Evolutionary conservation across 2,888 invertebrate genomes (phyloP), one percentile per base, ranked within the genome.

Genomic region (Mechanitis messenoides): DNA sequence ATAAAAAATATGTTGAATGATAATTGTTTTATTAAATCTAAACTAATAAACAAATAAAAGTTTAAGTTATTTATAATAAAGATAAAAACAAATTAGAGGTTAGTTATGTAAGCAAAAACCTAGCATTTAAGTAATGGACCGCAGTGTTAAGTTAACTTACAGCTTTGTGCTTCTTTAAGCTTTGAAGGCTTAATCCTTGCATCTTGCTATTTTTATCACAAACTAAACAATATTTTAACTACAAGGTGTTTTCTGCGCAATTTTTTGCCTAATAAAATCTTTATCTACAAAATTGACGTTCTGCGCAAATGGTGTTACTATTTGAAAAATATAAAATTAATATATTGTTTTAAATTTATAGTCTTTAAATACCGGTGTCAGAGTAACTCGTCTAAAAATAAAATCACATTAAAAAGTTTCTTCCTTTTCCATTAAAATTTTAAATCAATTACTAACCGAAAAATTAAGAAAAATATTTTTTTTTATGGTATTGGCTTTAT

Each of bases 151-250:
- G 42, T 42, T 2, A 6, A 91, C 94, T 93, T 90, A 95, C 96
- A 75, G 96, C 93, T 72, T 94, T 95, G 81, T 96, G 94, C 81
- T 93, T 95, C 80, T 93, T 95, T 66, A 96, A 82, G 75, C 94
- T 94, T 58, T 92, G 83, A 31, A 94, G 63, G 65, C 92, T 92
- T 73, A 95, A 78, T 68, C 95, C 95, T 83, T 94, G 94, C 95
- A 96, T 95, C 75, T 60, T 64, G 58, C 38, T 61, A 35, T 38
- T 58, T 61, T 57, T 53, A 50, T 3, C 55, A 58, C 57, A 9
- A 45, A 50, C 7, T 50, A 9, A 50, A 50, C 28, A 28, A 31
- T 50, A 50, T 31, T 31, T 31, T 31, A 28, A 28, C 50, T 50
- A 31, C 42, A 50, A 50, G 31, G 6, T 31, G 11, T 50, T n/a